Evolutionary conservation across 2,113 vertebrate species (phyloP).

Genomic region (Felis chaus): DNA sequence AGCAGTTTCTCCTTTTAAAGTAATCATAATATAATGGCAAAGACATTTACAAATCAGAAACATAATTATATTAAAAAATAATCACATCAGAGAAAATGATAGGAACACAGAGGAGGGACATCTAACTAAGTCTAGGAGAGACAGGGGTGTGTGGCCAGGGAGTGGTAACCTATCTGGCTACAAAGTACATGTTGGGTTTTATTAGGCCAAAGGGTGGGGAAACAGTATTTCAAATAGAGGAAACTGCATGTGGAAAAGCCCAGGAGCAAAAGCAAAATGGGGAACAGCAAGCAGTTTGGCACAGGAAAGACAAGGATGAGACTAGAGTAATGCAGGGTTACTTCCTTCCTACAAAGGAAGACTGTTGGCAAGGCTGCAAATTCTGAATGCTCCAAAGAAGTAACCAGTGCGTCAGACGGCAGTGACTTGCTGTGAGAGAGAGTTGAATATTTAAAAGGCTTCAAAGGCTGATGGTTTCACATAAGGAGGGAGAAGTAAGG

Average conservation of each 20-base stretch:
- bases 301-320: not conserved
- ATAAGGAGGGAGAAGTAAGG: not conserved
- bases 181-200: not conserved
- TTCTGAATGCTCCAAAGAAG: not conserved
- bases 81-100: not conserved
- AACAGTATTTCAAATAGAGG: not conserved
- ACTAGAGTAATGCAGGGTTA: not conserved
- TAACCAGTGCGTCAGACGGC: not conserved
- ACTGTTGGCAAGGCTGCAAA: not conserved
- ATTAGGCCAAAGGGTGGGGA: not conserved
- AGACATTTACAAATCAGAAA: not conserved
- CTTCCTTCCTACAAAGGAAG: not conserved
- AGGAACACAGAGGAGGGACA: not conserved
- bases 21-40: conserved; percentile 9
- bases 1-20: not conserved
- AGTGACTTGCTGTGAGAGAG: not conserved
- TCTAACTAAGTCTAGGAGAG: not conserved
- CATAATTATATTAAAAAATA: not conserved
- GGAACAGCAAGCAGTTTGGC: not conserved
- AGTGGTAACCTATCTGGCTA: not conserved
- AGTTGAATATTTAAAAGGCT: not conserved
- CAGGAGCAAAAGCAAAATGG: not conserved
- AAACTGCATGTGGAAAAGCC: not conserved
- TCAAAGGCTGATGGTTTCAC: not conserved
- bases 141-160: not conserved